A percentile compares a stretch with the other conserved stretches of the same genome.
phyloP scores from a whole-genome alignment of 2,797 vertebrate genomes.

The Acropternis orthonyx region DNA sequence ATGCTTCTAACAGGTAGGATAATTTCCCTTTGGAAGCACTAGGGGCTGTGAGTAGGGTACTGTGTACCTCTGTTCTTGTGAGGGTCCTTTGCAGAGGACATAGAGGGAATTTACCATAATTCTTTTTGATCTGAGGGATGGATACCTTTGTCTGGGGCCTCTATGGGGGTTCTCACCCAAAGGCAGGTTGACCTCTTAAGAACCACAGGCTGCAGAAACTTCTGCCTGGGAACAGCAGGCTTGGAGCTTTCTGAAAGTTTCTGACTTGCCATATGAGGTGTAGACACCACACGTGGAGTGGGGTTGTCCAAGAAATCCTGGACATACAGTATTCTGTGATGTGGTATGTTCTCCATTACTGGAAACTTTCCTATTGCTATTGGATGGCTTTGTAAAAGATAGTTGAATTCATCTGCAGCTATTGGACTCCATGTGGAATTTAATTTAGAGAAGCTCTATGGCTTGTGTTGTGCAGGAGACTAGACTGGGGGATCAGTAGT shows the following conservation, averaged over 20 bases:
- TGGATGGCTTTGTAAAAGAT: conserved; percentile 14
- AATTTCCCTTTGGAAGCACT: neutral
- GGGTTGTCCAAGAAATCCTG: conserved; percentile 21
- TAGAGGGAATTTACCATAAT: neutral
- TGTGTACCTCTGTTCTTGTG: neutral
- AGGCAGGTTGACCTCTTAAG: neutral
- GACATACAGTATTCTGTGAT: neutral
- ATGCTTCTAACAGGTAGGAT: neutral
- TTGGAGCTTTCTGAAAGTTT: neutral
- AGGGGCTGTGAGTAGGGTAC: neutral
- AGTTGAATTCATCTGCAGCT: neutral
- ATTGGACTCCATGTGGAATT: conserved; percentile 9
- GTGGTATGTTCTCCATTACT: neutral
- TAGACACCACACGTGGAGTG: neutral
- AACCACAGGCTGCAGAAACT: neutral
- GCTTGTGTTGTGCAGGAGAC: neutral
- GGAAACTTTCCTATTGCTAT: conserved; percentile 3
- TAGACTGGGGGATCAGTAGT: neutral
- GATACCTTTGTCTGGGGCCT: neutral
- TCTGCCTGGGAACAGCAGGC: neutral
- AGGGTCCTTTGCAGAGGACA: neutral
- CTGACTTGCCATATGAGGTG: neutral
- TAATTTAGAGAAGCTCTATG: neutral
- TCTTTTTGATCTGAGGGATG: neutral
- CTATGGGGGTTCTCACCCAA: neutral